Evolutionary conservation across 2,797 vertebrate genomes (phyloP).

Genomic region (Ptychobarbus kaznakovi): DNA sequence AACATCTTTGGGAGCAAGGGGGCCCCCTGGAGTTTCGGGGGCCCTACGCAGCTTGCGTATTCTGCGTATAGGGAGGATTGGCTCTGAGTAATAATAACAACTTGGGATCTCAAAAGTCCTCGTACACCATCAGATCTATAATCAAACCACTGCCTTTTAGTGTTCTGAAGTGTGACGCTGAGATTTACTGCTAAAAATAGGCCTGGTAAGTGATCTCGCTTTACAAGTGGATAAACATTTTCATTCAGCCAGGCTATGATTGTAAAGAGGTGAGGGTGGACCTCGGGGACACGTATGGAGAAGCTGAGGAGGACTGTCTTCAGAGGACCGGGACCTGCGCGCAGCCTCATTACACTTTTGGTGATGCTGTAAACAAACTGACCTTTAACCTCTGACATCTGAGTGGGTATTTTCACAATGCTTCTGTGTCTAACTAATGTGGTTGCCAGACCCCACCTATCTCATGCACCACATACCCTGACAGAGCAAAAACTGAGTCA

Average conservation of each 20-base stretch:
- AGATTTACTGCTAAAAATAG: slow-evolving; percentile 56
- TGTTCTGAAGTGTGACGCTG: slow-evolving; percentile 7
- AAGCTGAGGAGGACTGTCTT: background rate
- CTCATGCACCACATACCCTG: slow-evolving; percentile 11
- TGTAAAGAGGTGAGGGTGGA: slow-evolving; percentile 32
- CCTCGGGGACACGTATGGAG: background rate
- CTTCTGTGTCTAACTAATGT: slow-evolving; percentile 20
- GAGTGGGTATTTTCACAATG: slow-evolving; percentile 31
- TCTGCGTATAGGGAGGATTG: too few relatives aligned
- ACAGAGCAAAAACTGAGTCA: slow-evolving; percentile 21
- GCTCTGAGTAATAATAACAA: too few relatives aligned
- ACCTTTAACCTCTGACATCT: slow-evolving; percentile 34
- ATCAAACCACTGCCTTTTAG: background rate
- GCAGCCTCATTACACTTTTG: background rate
- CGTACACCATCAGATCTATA: background rate
- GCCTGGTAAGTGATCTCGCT: slow-evolving; percentile 34
- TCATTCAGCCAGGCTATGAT: slow-evolving; percentile 41
- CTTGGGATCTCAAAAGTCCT: background rate
- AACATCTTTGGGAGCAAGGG: too few relatives aligned
- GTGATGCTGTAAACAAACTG: slow-evolving; percentile 14
- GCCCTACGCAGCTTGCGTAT: too few relatives aligned
- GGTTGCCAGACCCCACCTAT: background rate
- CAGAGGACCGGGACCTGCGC: background rate
- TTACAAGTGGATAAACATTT: slow-evolving; percentile 58
- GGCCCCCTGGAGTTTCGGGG: too few relatives aligned